These are phyloP conservation scores for Carassius gibelio DNA, from an alignment of 2,113 vertebrate species.

Conservation along the genomic window DNA sequence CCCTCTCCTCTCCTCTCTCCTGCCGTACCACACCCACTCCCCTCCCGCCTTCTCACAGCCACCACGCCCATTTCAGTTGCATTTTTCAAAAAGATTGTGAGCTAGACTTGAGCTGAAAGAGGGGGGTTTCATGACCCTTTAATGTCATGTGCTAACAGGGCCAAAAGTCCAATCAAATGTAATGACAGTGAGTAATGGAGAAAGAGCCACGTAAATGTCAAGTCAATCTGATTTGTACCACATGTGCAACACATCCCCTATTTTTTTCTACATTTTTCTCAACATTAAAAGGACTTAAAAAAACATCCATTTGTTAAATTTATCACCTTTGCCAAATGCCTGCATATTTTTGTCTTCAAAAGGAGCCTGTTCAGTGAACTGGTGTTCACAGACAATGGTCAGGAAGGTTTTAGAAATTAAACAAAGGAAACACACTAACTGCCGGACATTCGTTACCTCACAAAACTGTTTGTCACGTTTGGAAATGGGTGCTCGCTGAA, in stretches of 20 bases:
- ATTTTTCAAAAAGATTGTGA: too few relatives aligned
- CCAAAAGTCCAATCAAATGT: constrained; percentile 21
- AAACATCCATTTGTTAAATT: neutral
- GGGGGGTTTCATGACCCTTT: too few relatives aligned
- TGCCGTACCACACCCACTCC: too few relatives aligned
- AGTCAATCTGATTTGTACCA: constrained; percentile 23
- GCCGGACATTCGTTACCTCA: neutral
- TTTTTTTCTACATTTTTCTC: neutral
- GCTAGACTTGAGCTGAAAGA: too few relatives aligned
- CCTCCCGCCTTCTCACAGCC: too few relatives aligned
- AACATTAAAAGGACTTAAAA: neutral
- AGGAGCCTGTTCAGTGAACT: constrained; percentile 17
- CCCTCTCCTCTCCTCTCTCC: too few relatives aligned
- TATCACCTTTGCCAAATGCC: constrained; percentile 2
- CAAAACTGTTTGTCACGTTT: neutral
- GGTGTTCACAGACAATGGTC: neutral
- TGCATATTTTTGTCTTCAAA: neutral
- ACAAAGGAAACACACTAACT: neutral
- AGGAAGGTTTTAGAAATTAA: constrained; percentile 15
- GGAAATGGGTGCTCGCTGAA: neutral
- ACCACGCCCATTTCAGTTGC: too few relatives aligned
- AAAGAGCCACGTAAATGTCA: constrained; percentile 36
- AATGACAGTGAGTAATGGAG: constrained; percentile 36
- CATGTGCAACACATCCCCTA: neutral
- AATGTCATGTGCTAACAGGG: constrained; percentile 22